Conservation (phyloP, 2,113 vertebrate species). For the Shinisaurus crocodilurus region DNA sequence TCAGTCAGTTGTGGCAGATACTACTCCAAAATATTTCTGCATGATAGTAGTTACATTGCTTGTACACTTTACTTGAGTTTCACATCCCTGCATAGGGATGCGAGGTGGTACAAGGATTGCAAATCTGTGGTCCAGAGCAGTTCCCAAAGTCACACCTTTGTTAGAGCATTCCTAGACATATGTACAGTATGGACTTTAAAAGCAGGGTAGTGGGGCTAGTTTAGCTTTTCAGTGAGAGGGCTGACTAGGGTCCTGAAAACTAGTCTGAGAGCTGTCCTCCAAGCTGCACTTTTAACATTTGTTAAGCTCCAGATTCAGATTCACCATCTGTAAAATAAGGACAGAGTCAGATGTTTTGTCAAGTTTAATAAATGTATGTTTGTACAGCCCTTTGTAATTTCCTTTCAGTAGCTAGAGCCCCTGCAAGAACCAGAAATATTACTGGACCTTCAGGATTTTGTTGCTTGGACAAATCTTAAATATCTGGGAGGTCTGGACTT, state of each 20-base stretch:
- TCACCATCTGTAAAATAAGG: background rate
- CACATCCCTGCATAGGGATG: background rate
- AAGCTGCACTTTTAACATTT: background rate
- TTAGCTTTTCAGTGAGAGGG: background rate
- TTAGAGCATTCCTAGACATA: background rate
- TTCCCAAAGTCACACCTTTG: background rate
- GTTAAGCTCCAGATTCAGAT: background rate
- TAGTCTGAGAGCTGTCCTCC: background rate
- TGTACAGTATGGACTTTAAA: background rate
- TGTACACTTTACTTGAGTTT: background rate
- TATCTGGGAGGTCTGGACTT: conserved; percentile 15
- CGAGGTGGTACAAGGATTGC: background rate
- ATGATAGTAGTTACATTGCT: background rate
- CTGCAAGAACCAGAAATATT: background rate
- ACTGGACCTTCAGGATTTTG: background rate
- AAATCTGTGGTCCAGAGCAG: background rate
- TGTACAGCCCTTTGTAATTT: conserved; percentile 26
- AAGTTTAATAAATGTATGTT: background rate
- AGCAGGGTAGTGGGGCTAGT: background rate
- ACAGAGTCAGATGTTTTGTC: background rate
- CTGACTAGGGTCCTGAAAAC: background rate
- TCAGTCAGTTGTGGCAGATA: background rate
- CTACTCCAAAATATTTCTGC: background rate
- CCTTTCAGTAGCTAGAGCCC: conserved; percentile 6
- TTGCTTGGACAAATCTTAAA: background rate